Base-by-base conservation (phyloP, 2,113 vertebrate genomes). In the Seriola aureovittata region DNA sequence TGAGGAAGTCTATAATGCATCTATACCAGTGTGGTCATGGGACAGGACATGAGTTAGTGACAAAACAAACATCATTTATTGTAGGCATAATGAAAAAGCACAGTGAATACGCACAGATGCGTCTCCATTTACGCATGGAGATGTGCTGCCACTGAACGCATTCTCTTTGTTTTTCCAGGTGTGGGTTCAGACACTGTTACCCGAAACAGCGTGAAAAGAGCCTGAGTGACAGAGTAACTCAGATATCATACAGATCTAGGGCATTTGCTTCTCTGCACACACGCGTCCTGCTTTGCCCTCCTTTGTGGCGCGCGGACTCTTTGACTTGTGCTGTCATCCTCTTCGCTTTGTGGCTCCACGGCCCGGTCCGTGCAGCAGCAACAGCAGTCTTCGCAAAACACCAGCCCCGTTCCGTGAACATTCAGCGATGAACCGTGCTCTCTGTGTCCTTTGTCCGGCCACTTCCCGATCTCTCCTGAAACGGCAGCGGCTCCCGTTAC, bases 81-180 rank as follows among this genome's bases (percentile, higher is more conserved):
- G 75, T 46, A 75, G 63, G 54, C 87, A 71, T 55, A 46, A 19
- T 81, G 80, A 84, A 68, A 58, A 75, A 75, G 75, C 48, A 23
- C 57, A 5, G 78, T 42, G 16, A 81, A 82, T 75, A 73, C 83
- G 84, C 85, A 80, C 87, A 79, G 78, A 40, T 34, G 74, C 48
- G 71, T 84, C 85, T 90, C 91, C 85, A 73, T 91, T 94, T 94
- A 94, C 91, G 92, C 92, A 88, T 17, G 86, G 90, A 73, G 69
- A 74, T 46, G 79, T 14, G 21, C 17, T 12, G 64, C 76, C 74
- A 68, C 83, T 58, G 82, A 65, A 58, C 52, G 82, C 78, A 38
- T 81, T 90, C 40, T 75, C 72, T 82, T 83, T 89, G 80, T 89
- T 89, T 85, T 75, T 80, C 79, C 90, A 85, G 82, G 80, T 91